phyloP scores from a whole-genome alignment of 2,113 vertebrate genomes.

The Ammodytes marinus region DNA sequence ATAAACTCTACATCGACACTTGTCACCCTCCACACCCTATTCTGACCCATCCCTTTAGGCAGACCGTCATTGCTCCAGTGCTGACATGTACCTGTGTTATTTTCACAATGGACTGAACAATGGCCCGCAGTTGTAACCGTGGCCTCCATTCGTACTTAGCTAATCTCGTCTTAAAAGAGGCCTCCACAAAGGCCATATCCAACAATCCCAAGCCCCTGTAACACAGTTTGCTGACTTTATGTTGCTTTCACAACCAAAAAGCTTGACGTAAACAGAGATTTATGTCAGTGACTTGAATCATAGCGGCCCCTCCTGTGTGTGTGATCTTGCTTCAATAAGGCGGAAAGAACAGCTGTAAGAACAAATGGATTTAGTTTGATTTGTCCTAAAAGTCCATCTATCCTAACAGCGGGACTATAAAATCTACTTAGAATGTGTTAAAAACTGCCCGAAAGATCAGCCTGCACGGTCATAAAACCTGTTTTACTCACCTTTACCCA shows the following conservation, averaged over 20 bases:
- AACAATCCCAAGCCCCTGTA: background rate
- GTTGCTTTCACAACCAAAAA: background rate
- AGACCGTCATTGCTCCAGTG: slow-evolving; percentile 3
- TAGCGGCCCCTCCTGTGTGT: background rate
- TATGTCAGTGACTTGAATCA: background rate
- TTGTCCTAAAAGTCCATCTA: background rate
- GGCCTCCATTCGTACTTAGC: slow-evolving; percentile 16
- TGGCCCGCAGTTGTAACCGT: slow-evolving; percentile 1
- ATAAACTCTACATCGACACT: slow-evolving; percentile 44
- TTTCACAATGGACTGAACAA: slow-evolving; percentile 23
- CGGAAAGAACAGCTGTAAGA: background rate
- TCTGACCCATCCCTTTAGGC: slow-evolving; percentile 1
- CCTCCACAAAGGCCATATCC: background rate
- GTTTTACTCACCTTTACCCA: background rate
- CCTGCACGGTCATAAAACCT: slow-evolving; percentile 17
- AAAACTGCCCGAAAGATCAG: background rate
- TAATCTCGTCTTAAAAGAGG: slow-evolving; percentile 12
- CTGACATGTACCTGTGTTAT: slow-evolving; percentile 3
- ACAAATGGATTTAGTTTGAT: background rate
- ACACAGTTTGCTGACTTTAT: background rate
- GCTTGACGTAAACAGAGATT: background rate
- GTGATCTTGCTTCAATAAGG: background rate
- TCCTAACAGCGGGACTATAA: background rate
- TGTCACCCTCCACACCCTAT: slow-evolving; percentile 25
- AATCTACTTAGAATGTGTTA: background rate